Evolutionary conservation across 2,113 vertebrate genomes (phyloP), one percentile per base, ranked within the genome.

Genomic region (Philantomba maxwellii): DNA sequence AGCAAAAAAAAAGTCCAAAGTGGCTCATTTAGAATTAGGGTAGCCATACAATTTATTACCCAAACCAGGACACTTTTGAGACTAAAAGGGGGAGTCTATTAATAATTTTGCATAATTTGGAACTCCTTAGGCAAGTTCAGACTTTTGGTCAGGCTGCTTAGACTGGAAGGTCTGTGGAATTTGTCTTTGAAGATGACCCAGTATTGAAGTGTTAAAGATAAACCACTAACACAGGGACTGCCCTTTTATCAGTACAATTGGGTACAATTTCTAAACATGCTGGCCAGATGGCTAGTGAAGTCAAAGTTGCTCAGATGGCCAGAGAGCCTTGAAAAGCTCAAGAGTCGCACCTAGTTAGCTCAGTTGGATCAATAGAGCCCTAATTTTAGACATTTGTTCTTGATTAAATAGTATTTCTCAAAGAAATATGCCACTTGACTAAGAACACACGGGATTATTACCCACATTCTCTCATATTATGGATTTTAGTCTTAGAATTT

Each of bases 351-450:
- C 83, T 89, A 43, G 70, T 87, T 91, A 80, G 78, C 33, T 87
- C 64, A 83, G 92, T 73, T 10, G 11, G 80, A 64, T 95, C 39
- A 23, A 86, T 0, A 89, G 45, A 92, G 58, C 51, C 30, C 80
- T 95, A 51, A 91, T 75, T 87, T 93, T 66, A 93, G 45, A 96
- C 58, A 94, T 87, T 3, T 78, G 17, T 84, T 91, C 88, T 95
- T 84, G 47, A 95, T 80, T 78, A 97, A 78, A 93, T 84, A 82
- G n/a, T n/a, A 92, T 95, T 92, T 97, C 91, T 81, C 66, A 73
- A 49, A 88, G 64, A 97, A 85, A 77, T 55, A 62, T n/a, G 13
- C 49, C 66, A 91, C 14, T 81, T 87, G 55, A 45, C 49, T 57
- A 75, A 91, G 57, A 83, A 87, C 70, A 91, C 47, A 16, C 17